Conservation (phyloP, 2,888 invertebrate species). For the Nemoura dubitans region DNA sequence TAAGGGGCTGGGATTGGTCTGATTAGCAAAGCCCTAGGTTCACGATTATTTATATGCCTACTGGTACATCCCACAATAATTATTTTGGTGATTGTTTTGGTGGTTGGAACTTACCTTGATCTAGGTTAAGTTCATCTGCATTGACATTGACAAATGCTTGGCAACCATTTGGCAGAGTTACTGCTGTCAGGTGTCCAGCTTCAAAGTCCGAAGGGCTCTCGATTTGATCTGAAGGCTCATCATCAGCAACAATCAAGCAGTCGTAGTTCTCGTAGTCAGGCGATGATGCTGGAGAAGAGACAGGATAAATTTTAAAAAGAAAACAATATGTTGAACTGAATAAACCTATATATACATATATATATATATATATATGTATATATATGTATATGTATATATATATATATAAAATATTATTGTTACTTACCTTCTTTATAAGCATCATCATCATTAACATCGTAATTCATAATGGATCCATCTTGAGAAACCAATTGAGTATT, state of each 20-base stretch:
- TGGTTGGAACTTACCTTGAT: conserved; percentile 30
- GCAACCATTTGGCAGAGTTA: conserved; percentile 59
- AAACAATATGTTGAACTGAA: neutral
- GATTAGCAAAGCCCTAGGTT: too few relatives aligned
- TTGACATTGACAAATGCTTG: conserved; percentile 58
- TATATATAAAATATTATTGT: too few relatives aligned
- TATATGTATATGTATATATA: too few relatives aligned
- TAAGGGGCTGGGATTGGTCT: too few relatives aligned
- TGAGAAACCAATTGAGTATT: neutral
- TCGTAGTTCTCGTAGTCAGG: conserved; percentile 20
- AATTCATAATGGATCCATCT: conserved; percentile 18
- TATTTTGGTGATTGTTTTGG: neutral
- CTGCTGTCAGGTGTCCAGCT: conserved; percentile 54
- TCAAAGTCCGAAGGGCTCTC: conserved; percentile 28
- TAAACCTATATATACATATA: too few relatives aligned
- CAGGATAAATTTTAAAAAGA: neutral
- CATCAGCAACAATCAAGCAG: conserved; percentile 32
- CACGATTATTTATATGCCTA: too few relatives aligned
- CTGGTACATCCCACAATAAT: neutral
- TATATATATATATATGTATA: too few relatives aligned
- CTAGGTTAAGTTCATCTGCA: conserved; percentile 43
- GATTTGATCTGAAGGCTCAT: conserved; percentile 36
- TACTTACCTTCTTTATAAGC: neutral
- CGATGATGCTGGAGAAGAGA: neutral
- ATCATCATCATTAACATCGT: conserved; percentile 15